Conservation (phyloP, 2,888 invertebrate species). For the Cacoxenus indagator region DNA sequence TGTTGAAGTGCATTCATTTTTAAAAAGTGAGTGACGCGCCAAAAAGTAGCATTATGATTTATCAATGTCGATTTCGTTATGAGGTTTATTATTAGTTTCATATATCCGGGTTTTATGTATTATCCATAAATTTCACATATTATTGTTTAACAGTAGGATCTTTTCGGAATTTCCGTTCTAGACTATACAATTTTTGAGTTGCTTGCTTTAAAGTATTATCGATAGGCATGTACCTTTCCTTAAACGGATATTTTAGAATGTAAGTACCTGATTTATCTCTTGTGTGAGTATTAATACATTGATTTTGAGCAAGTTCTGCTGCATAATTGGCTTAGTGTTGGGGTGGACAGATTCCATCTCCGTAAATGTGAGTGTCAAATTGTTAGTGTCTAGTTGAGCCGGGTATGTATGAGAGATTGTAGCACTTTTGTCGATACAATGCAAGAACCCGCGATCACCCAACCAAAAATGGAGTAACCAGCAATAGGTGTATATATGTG, state of each 20-base stretch:
- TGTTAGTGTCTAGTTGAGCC: background rate
- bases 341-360: too few relatives aligned
- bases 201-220: too few relatives aligned
- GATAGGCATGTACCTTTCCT: too few relatives aligned
- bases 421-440: too few relatives aligned
- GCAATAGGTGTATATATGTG: background rate
- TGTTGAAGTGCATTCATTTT: conserved; percentile 31
- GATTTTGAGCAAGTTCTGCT: too few relatives aligned
- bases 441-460: background rate
- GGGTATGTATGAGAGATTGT: background rate
- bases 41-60: conserved; percentile 32
- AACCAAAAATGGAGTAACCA: background rate
- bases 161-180: background rate
- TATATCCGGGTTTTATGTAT: conserved; percentile 33
- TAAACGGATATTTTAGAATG: too few relatives aligned
- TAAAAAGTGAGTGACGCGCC: conserved; percentile 39
- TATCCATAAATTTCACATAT: conserved; percentile 29
- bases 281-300: too few relatives aligned
- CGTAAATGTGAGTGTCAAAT: background rate
- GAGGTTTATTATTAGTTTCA: conserved; percentile 27
- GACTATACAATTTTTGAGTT: too few relatives aligned
- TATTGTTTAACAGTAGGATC: background rate
- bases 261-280: too few relatives aligned
- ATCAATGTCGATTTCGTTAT: conserved; percentile 20
- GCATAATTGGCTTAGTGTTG: too few relatives aligned